phyloP scores from a whole-genome alignment of 2,888 invertebrate species.

The Cabera pusaria region DNA sequence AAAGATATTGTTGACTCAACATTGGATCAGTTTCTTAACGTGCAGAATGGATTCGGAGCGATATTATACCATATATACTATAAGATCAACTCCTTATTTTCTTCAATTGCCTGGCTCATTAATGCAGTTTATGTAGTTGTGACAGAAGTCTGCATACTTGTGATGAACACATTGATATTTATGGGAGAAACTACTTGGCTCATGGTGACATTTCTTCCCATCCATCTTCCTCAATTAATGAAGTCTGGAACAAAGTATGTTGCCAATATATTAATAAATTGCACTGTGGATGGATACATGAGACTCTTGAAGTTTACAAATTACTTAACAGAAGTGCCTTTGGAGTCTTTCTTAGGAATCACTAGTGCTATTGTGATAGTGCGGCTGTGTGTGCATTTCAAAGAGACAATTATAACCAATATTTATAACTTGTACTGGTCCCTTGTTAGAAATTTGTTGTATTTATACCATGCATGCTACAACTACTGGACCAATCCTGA shows the following conservation, averaged over 20 bases:
- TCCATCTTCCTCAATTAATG: constrained; percentile 63
- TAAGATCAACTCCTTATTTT: constrained; percentile 38
- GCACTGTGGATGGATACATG: constrained; percentile 56
- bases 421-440: constrained; percentile 57
- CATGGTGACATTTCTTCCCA: constrained; percentile 65
- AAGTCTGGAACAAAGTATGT: constrained; percentile 44
- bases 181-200: constrained; percentile 68
- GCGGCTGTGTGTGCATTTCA: constrained; percentile 61
- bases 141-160: constrained; percentile 50
- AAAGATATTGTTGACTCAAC: constrained; percentile 33
- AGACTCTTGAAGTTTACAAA: constrained; percentile 63
- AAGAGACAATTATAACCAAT: constrained; percentile 48
- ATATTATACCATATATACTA: constrained; percentile 37
- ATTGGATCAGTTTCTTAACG: constrained; percentile 22
- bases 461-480: constrained; percentile 60
- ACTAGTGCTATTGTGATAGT: constrained; percentile 62
- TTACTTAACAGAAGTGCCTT: constrained; percentile 74
- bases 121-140: constrained; percentile 43
- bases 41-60: constrained; percentile 42
- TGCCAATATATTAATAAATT: constrained; percentile 37
- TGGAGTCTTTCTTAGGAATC: constrained; percentile 71
- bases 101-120: constrained; percentile 42
- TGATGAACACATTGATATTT: constrained; percentile 57
- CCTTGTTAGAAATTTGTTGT: constrained; percentile 59
- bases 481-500: constrained; percentile 71